phyloP scores from a whole-genome alignment of 2,888 invertebrate genomes.

The Polydrusus pterygomalis region DNA sequence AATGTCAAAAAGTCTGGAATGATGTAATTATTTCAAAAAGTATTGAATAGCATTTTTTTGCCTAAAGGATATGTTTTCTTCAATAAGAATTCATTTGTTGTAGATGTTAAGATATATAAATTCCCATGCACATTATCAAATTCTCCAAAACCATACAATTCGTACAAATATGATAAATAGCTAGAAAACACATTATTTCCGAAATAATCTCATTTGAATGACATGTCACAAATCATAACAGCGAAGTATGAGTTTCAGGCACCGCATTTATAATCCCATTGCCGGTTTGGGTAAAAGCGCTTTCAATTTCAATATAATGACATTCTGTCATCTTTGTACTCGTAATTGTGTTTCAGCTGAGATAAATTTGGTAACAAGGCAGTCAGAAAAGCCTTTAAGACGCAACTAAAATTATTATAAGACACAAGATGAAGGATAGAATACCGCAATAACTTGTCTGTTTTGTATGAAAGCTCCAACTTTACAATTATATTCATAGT shows the following conservation, averaged over 20 bases:
- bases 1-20: no score
- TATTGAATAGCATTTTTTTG: no score
- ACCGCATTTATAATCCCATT: slow-evolving; percentile 59
- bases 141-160: slow-evolving; percentile 8
- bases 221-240: slow-evolving; percentile 63
- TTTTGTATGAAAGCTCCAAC: slow-evolving; percentile 36
- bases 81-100: no score
- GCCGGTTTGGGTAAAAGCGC: slow-evolving; percentile 27
- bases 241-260: slow-evolving; percentile 64
- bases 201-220: slow-evolving; percentile 57
- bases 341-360: slow-evolving; percentile 44
- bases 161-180: slow-evolving; percentile 30
- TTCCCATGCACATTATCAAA: background rate
- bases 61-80: no score
- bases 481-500: slow-evolving; percentile 45
- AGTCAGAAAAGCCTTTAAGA: slow-evolving; percentile 45
- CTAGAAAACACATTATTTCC: slow-evolving; percentile 31
- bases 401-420: slow-evolving; percentile 45
- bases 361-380: slow-evolving; percentile 50
- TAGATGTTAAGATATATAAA: no score
- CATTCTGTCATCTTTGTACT: slow-evolving; percentile 45
- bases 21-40: no score
- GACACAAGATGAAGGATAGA: slow-evolving; percentile 44
- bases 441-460: slow-evolving; percentile 45
- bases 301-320: slow-evolving; percentile 38